phyloP scores from a whole-genome alignment of 2,797 vertebrate genomes.

The Microctenopoma stevenorrisi region DNA sequence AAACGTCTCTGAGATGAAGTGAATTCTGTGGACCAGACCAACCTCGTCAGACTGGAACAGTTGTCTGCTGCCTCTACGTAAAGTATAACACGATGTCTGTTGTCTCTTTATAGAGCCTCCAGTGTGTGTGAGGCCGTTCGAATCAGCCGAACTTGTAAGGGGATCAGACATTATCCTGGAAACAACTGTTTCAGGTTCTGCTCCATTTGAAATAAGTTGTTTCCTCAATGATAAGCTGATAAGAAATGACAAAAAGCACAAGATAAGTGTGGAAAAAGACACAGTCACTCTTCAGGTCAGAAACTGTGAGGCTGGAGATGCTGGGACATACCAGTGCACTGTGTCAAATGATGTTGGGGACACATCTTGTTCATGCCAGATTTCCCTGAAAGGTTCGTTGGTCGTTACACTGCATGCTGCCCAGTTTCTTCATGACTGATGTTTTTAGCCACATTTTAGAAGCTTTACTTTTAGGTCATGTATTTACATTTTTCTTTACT shows the following conservation, averaged over 20 bases:
- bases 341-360: constrained; percentile 91
- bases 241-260: constrained; percentile 88
- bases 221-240: constrained; percentile 84
- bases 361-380: constrained; percentile 86
- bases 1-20: neutral
- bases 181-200: constrained; percentile 89
- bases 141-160: constrained; percentile 89
- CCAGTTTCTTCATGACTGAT: neutral
- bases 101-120: constrained; percentile 87
- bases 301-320: constrained; percentile 87
- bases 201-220: constrained; percentile 92
- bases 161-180: constrained; percentile 89
- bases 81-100: constrained; percentile 8
- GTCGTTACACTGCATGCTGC: constrained; percentile 17
- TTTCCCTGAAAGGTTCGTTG: constrained; percentile 90
- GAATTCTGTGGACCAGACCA: constrained; percentile 46
- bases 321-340: constrained; percentile 89
- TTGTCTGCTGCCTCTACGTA: neutral
- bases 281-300: constrained; percentile 88
- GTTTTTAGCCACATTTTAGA: neutral
- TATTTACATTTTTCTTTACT: neutral
- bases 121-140: constrained; percentile 89
- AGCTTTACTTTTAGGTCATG: neutral
- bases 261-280: constrained; percentile 85
- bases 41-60: neutral